Conservation (phyloP, 2,113 vertebrate species). For the Genyomyrus donnyi region DNA sequence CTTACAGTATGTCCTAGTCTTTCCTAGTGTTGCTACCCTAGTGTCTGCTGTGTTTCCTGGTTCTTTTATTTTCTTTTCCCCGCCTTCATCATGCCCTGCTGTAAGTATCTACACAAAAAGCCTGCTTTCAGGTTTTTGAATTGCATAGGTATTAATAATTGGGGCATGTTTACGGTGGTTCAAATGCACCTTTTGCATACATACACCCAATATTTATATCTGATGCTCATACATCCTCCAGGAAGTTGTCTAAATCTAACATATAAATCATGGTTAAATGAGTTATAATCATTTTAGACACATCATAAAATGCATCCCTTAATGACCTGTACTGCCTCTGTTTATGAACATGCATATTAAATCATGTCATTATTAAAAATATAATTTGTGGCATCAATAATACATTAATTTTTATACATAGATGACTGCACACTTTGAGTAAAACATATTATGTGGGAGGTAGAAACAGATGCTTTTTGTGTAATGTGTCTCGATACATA, state of each 20-base stretch:
- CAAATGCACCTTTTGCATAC: neutral
- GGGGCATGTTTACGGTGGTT: neutral
- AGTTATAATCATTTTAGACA: neutral
- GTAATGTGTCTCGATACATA: neutral
- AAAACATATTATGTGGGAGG: neutral
- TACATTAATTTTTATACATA: neutral
- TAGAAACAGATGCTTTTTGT: neutral
- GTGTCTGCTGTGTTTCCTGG: neutral
- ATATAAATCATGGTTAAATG: neutral
- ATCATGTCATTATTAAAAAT: neutral
- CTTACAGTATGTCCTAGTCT: neutral
- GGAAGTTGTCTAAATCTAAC: neutral
- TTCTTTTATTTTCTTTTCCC: neutral
- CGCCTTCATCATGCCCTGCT: neutral
- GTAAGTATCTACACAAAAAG: neutral
- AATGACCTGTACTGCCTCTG: neutral
- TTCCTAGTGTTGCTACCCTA: neutral
- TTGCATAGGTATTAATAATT: neutral
- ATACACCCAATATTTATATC: neutral
- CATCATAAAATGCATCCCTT: neutral
- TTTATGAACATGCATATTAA: neutral
- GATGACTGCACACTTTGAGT: neutral
- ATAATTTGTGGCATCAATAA: neutral
- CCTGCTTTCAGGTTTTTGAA: neutral
- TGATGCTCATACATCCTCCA: neutral